Base-by-base conservation (phyloP, 2,797 vertebrate species). In the Gallirallus australis region DNA sequence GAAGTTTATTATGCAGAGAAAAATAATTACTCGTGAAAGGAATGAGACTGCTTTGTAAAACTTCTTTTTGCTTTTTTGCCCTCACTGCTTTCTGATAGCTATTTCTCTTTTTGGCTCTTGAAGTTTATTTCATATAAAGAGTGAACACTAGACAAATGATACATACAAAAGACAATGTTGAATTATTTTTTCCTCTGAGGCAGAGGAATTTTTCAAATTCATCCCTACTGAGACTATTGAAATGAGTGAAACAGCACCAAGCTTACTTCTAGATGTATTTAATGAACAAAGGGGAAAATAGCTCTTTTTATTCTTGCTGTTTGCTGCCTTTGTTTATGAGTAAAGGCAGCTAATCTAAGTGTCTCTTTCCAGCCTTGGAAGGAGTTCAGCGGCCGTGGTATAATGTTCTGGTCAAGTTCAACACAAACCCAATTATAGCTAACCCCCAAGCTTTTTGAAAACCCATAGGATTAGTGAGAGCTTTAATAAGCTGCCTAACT, bases 371-470 rank as follows among this genome's bases (percentile, higher is more conserved):
- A 80, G 18, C 13, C 13, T 54, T 60, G 56, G 45, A 79, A 64
- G 35, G n/a, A 50, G 39, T 23, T 56, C 30, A 73, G 25, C 7
- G 8, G 3, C 28, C 50, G 28, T 70, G 37, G 13, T 80, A 63
- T 40, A 92, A 84, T n/a, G 42, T 37, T 60, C 45, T 82, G 64
- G 64, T 82, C 63, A 96, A 87, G 80, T 95, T 90, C 82, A 96
- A 54, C 73, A 78, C 19, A 80, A 92, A 60, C 47, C 56, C 15
- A 94, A 78, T 88, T 96, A 94, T 31, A 94, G 20, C 31, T 86
- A 85, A 61, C 70, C 30, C 31, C 57, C 57, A 90, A 85, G 39
- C 9, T 91, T 91, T 93, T 59, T 66, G 70, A 94, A 93, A 96
- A 86, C 56, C 18, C 28, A 7, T 27, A 70, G 66, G 80, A 90